A percentile compares a stretch with the other conserved stretches of the same genome.
phyloP scores from a whole-genome alignment of 2,113 vertebrate genomes.

The Centrocercus urophasianus region DNA sequence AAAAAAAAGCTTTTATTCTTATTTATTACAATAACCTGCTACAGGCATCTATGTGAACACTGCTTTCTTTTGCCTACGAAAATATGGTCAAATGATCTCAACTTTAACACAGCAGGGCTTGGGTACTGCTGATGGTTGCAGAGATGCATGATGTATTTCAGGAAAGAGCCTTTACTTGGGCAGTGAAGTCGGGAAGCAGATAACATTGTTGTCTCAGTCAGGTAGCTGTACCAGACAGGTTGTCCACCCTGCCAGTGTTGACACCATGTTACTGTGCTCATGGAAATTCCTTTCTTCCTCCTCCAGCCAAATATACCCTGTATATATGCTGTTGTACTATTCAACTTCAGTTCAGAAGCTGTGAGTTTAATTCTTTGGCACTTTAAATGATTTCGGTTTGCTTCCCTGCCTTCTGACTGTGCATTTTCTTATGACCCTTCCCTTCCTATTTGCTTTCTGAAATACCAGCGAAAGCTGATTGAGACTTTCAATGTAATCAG shows the following conservation, averaged over 20 bases:
- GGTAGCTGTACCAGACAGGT: not conserved
- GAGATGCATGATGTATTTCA: not conserved
- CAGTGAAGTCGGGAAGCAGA: not conserved
- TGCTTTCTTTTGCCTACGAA: not conserved
- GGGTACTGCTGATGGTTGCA: not conserved
- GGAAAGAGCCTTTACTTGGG: not conserved
- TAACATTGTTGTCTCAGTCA: not conserved
- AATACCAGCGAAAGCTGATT: not conserved
- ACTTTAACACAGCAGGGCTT: not conserved
- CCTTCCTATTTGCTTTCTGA: not conserved
- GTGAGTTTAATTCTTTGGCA: not conserved
- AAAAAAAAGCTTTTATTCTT: not conserved
- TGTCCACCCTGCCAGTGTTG: accelerated
- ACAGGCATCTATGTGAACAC: not conserved
- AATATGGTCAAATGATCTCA: not conserved
- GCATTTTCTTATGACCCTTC: not conserved
- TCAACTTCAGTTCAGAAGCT: not conserved
- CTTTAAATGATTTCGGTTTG: not conserved
- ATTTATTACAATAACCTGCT: not conserved
- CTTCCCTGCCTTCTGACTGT: not conserved
- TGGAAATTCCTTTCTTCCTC: not conserved
- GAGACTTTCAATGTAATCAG: not conserved
- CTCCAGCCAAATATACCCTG: accelerated
- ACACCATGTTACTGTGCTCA: not conserved
- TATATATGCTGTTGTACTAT: not conserved